Conservation (phyloP, 2,888 invertebrate species). For the Epinotia demarniana region DNA sequence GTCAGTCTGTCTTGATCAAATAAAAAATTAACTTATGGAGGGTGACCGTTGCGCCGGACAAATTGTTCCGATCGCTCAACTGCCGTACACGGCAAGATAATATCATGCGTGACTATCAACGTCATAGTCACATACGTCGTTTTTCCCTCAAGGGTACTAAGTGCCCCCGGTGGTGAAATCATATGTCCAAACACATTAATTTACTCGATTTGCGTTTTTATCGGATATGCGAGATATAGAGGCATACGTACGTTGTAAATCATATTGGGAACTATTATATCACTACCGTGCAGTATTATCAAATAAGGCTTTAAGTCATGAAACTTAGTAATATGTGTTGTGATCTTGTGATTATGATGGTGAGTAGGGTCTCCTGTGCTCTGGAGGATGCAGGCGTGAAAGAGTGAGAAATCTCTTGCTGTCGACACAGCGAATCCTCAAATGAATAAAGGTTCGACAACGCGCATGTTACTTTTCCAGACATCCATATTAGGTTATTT, state of each 20-base stretch:
- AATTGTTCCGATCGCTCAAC: slow-evolving; percentile 74
- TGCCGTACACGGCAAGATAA: slow-evolving; percentile 33
- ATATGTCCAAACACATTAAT: slow-evolving; percentile 50
- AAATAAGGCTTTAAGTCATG: too few relatives aligned
- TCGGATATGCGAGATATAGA: slow-evolving; percentile 22
- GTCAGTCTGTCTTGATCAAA: slow-evolving; percentile 75
- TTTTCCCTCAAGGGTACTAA: neutral
- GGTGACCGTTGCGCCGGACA: slow-evolving; percentile 70
- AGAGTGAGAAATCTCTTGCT: too few relatives aligned
- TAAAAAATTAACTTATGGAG: slow-evolving; percentile 77
- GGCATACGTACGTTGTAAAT: slow-evolving; percentile 24
- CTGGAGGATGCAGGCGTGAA: too few relatives aligned
- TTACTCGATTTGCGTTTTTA: slow-evolving; percentile 42
- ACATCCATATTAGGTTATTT: too few relatives aligned
- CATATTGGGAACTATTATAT: slow-evolving; percentile 12
- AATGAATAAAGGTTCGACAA: too few relatives aligned
- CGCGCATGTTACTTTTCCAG: too few relatives aligned
- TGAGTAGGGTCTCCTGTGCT: too few relatives aligned
- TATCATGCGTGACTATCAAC: neutral
- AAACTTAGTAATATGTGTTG: too few relatives aligned
- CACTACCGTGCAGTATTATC: too few relatives aligned
- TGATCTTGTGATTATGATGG: too few relatives aligned
- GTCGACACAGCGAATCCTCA: too few relatives aligned
- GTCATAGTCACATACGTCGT: neutral
- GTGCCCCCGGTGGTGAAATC: slow-evolving; percentile 54